Percentiles rank a stretch among this genome's conserved stretches.
Conservation (phyloP, 2,113 vertebrate genomes). For the Columba livia region DNA sequence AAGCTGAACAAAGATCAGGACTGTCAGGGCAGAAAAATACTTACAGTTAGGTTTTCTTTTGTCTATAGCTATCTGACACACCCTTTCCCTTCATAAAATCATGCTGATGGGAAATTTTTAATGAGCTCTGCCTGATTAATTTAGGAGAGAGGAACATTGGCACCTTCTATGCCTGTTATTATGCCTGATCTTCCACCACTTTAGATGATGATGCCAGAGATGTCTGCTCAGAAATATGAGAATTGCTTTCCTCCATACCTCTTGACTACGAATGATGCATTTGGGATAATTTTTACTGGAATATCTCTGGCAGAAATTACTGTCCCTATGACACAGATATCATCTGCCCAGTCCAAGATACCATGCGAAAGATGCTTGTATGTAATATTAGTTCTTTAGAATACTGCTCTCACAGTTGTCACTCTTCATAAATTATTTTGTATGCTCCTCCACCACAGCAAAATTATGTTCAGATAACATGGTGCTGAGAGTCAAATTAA, state of each 20-base stretch:
- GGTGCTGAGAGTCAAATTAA: background rate
- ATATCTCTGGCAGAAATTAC: background rate
- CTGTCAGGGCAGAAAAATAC: background rate
- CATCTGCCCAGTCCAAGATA: background rate
- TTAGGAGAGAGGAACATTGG: background rate
- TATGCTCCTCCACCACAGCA: background rate
- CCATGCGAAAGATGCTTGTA: background rate
- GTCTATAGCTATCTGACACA: background rate
- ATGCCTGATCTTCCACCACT: background rate
- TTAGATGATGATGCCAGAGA: background rate
- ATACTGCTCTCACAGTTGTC: background rate
- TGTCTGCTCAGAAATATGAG: background rate
- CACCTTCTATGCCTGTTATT: conserved; percentile 17
- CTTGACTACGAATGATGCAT: background rate
- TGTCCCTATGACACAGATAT: background rate
- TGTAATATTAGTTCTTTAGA: background rate
- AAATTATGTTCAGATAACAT: background rate
- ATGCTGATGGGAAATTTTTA: background rate
- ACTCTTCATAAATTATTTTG: background rate
- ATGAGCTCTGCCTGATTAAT: background rate
- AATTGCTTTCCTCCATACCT: background rate
- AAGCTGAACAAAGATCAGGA: background rate
- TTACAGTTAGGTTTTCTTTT: background rate
- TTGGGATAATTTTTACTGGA: background rate
- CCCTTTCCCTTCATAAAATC: background rate